A percentile compares a stretch with the other conserved stretches of the same genome.
phyloP scores from a whole-genome alignment of 2,113 vertebrate species.

The Aldabrachelys gigantea region DNA sequence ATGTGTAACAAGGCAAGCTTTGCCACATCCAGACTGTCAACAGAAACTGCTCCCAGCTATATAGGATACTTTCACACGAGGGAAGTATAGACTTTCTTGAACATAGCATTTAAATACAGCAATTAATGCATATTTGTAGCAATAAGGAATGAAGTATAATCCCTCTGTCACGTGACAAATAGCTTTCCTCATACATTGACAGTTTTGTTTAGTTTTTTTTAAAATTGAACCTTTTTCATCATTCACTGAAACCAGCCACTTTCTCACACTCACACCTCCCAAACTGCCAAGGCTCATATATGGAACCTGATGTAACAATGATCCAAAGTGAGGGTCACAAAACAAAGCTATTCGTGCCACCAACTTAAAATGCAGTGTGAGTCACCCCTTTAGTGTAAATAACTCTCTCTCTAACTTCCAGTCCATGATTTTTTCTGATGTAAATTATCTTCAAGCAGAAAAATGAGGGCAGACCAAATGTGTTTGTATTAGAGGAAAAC shows the following conservation, averaged over 20 bases:
- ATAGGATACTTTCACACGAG: slow-evolving; percentile 8
- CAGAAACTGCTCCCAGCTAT: slow-evolving; percentile 43
- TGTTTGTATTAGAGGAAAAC: not conserved
- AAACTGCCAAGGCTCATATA: not conserved
- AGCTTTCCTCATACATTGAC: not conserved
- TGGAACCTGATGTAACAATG: not conserved
- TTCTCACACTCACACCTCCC: not conserved
- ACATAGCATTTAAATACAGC: not conserved
- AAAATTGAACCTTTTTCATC: not conserved
- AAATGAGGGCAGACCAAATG: not conserved
- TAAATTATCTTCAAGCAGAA: not conserved
- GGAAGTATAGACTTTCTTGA: not conserved
- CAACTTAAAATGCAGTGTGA: not conserved
- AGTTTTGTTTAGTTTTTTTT: not conserved
- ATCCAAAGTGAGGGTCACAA: not conserved
- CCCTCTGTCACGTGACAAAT: not conserved
- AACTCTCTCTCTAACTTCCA: not conserved
- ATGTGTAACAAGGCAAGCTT: slow-evolving; percentile 30
- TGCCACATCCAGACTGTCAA: slow-evolving; percentile 49
- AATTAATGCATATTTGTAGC: not conserved
- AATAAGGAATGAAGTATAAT: not conserved
- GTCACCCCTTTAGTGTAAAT: not conserved
- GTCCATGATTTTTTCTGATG: not conserved
- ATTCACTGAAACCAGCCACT: not conserved
- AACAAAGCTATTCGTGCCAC: not conserved